Percentiles rank a stretch among this genome's conserved stretches.
phyloP scores from a whole-genome alignment of 2,797 vertebrate species.

The Coreius guichenoti region DNA sequence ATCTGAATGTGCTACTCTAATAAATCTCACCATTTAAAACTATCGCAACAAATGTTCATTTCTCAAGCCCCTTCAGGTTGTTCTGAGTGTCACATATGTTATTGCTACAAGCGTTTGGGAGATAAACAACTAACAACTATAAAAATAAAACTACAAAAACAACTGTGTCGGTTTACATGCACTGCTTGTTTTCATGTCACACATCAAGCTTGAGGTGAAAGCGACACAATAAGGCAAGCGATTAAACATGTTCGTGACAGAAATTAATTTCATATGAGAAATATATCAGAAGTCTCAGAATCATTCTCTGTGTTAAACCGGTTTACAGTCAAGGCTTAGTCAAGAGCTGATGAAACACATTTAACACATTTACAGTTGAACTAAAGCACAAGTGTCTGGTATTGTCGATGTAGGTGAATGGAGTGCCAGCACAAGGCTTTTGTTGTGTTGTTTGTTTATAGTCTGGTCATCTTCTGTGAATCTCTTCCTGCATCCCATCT shows the following conservation, averaged over 20 bases:
- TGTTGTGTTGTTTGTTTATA: background rate
- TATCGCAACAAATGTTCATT: background rate
- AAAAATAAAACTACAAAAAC: too few species aligned
- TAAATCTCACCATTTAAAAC: background rate
- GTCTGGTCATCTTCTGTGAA: background rate
- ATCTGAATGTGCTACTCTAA: background rate
- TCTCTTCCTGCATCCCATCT: background rate
- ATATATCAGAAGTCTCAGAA: background rate
- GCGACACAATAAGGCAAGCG: background rate
- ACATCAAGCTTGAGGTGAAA: background rate
- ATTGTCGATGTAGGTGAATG: background rate
- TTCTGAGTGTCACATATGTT: background rate
- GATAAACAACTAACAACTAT: too few species aligned
- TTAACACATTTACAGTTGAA: too few species aligned
- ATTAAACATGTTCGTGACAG: background rate
- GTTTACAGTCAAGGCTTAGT: background rate
- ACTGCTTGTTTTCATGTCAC: background rate
- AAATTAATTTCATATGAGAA: background rate
- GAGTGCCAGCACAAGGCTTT: background rate
- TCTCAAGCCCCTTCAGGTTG: slow-evolving; percentile 8
- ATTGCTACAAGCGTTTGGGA: background rate
- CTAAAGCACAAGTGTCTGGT: background rate
- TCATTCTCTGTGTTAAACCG: background rate
- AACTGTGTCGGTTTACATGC: background rate
- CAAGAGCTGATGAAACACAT: background rate